These are phyloP conservation scores for Zaprionus nigranus DNA, from an alignment of 1,140 invertebrate genomes.

Conservation along the genomic window DNA sequence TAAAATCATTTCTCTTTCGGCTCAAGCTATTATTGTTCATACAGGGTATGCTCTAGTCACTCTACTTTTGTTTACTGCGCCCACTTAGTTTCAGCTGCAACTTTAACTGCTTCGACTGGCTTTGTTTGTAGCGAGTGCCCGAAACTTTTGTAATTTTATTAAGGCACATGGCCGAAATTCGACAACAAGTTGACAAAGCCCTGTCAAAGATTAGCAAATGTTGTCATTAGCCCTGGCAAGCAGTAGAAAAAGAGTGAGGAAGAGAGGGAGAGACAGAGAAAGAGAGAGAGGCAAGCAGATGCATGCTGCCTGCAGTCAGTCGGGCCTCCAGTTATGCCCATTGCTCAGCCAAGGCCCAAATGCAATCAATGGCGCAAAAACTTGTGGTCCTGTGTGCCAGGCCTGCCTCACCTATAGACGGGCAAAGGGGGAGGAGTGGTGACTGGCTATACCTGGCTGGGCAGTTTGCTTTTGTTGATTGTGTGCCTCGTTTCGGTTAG, in stretches of 20 bases:
- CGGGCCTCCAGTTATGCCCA: conserved; percentile 39
- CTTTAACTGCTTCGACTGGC: conserved; percentile 25
- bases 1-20: too few species aligned
- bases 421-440: neutral
- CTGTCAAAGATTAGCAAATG: conserved; percentile 63
- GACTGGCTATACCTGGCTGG: conserved; percentile 25
- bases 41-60: conserved; percentile 8
- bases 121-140: conserved; percentile 37
- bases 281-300: neutral
- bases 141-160: conserved; percentile 75
- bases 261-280: neutral
- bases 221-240: conserved; percentile 37
- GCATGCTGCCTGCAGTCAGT: conserved; percentile 16
- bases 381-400: conserved; percentile 11
- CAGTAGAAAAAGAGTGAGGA: neutral
- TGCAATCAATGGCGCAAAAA: conserved; percentile 44
- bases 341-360: conserved; percentile 45
- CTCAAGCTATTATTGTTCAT: neutral
- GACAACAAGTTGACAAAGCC: conserved; percentile 54
- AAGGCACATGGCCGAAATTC: conserved; percentile 50
- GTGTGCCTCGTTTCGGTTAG: conserved; percentile 32
- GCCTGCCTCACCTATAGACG: neutral
- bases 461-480: conserved; percentile 53
- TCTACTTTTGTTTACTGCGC: neutral
- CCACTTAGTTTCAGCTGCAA: conserved; percentile 29